Percentiles rank a stretch among this genome's conserved stretches.
These are phyloP conservation scores for Dasyornis broadbenti DNA, from an alignment of 2,113 vertebrate genomes.

Conservation along the genomic window DNA sequence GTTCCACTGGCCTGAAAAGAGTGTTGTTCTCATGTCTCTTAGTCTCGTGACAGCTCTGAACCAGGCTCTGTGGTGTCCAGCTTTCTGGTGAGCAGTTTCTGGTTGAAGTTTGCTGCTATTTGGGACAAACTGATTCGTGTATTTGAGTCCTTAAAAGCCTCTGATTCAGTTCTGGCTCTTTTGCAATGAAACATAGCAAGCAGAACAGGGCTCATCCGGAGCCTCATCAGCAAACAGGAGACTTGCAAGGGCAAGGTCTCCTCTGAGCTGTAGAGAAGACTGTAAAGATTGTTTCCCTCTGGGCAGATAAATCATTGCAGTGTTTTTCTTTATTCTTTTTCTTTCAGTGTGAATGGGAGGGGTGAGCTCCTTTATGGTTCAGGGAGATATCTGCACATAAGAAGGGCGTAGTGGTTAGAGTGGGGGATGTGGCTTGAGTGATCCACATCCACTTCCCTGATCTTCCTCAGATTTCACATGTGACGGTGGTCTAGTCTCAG, in stretches of 20 bases:
- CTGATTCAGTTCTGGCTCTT: constrained; percentile 37
- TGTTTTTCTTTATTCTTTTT: constrained; percentile 53
- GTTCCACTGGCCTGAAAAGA: not conserved
- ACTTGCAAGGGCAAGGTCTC: constrained; percentile 57
- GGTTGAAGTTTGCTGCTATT: not conserved
- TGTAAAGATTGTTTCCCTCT: constrained; percentile 45
- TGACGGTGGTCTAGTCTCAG: not conserved
- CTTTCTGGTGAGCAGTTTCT: not conserved
- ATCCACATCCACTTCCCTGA: not conserved
- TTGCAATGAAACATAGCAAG: not conserved
- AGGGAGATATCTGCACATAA: not conserved
- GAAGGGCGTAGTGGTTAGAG: not conserved
- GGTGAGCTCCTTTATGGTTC: not conserved
- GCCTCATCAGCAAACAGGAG: constrained; percentile 54
- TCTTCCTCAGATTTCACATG: constrained; percentile 14
- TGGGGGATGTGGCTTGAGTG: not conserved
- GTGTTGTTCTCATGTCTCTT: not conserved
- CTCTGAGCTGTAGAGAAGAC: constrained; percentile 47
- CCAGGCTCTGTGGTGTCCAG: not conserved
- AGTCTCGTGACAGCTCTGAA: constrained; percentile 13
- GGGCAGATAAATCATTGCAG: constrained; percentile 60
- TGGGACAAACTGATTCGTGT: not conserved
- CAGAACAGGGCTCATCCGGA: constrained; percentile 3
- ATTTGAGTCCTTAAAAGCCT: constrained; percentile 4
- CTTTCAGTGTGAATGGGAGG: not conserved